Conservation (phyloP, 2,888 invertebrate genomes). For the Drosophila anomalata region DNA sequence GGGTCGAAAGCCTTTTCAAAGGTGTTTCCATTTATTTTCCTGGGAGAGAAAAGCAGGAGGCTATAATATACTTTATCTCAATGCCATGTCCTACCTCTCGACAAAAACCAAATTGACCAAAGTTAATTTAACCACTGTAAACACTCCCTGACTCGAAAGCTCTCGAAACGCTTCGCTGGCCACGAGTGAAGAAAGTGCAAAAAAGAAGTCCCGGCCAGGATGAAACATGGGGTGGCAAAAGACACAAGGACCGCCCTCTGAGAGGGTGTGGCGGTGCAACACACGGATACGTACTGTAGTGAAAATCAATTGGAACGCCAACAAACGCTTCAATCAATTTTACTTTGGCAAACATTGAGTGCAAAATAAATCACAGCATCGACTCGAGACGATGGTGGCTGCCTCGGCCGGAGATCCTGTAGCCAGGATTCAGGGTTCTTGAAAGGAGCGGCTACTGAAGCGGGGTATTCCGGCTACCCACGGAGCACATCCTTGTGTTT, state of each 20-base stretch:
- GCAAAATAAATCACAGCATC: slow-evolving; percentile 78
- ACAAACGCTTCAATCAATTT: slow-evolving; percentile 80
- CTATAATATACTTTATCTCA: slow-evolving; percentile 26
- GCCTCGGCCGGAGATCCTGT: slow-evolving; percentile 20
- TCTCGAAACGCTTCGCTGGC: slow-evolving; percentile 45
- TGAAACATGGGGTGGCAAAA: background rate
- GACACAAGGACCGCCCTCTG: background rate
- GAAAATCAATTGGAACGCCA: slow-evolving; percentile 74
- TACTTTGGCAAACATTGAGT: slow-evolving; percentile 79
- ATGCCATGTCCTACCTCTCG: slow-evolving; percentile 48
- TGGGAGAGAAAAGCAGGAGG: background rate
- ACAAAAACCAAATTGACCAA: slow-evolving; percentile 76
- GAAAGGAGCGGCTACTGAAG: background rate
- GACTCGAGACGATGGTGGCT: slow-evolving; percentile 54
- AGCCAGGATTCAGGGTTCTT: slow-evolving; percentile 7
- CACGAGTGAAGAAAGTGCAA: slow-evolving; percentile 31
- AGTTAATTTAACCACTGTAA: slow-evolving; percentile 78
- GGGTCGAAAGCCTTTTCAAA: background rate
- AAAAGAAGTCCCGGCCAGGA: slow-evolving; percentile 13
- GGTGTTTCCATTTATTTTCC: background rate
- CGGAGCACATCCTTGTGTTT: slow-evolving; percentile 67
- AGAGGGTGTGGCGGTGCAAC: background rate
- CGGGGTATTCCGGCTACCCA: slow-evolving; percentile 6
- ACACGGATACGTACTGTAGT: slow-evolving; percentile 35
- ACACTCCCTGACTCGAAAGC: slow-evolving; percentile 48